phyloP scores from a whole-genome alignment of 2,888 invertebrate genomes.

The Schizaphis graminum region DNA sequence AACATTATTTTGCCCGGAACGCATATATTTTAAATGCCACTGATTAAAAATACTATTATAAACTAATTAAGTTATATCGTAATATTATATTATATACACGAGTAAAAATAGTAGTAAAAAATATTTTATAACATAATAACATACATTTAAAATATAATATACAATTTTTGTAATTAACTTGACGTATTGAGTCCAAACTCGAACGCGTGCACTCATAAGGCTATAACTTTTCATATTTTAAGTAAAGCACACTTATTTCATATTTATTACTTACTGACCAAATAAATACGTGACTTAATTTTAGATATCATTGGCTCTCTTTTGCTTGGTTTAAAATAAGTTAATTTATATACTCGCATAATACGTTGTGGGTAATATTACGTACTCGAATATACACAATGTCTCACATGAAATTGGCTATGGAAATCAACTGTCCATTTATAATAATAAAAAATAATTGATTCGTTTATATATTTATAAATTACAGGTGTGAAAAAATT shows the following conservation, averaged over 20 bases:
- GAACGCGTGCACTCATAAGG: background rate
- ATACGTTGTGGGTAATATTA: background rate
- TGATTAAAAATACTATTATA: no score
- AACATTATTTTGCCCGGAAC: no score
- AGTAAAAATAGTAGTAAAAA: no score
- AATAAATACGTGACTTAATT: background rate
- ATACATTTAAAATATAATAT: background rate
- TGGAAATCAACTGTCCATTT: background rate
- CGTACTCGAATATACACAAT: background rate
- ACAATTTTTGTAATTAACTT: background rate
- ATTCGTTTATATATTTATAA: background rate
- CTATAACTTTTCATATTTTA: background rate
- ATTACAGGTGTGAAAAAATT: background rate
- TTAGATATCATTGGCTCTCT: background rate
- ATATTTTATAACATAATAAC: no score
- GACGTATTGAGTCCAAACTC: background rate
- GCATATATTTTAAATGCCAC: no score
- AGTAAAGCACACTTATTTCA: background rate
- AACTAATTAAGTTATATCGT: no score
- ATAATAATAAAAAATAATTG: background rate
- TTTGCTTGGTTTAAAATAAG: background rate
- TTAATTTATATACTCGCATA: background rate
- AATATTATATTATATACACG: no score
- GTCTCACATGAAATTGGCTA: no score
- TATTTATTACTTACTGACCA: background rate